Conservation (phyloP, 2,888 invertebrate species). For the Petrophora chlorosata region DNA sequence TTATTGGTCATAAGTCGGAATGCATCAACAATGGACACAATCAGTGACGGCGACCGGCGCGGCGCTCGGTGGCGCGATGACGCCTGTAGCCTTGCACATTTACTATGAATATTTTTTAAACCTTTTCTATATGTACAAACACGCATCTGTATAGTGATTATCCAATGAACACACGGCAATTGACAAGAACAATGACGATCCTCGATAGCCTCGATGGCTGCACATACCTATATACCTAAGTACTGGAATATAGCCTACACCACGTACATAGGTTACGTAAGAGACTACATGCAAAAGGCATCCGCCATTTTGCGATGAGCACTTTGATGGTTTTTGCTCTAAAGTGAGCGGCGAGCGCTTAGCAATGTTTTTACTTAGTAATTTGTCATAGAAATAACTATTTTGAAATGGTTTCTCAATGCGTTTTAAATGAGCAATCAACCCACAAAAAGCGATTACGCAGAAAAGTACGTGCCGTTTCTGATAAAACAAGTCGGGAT, state of each 20-base stretch:
- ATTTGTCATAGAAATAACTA: slow-evolving; percentile 46
- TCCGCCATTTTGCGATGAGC: slow-evolving; percentile 75
- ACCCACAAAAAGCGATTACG: slow-evolving; percentile 42
- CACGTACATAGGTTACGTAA: slow-evolving; percentile 61
- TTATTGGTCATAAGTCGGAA: slow-evolving; percentile 23
- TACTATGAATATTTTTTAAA: slow-evolving; percentile 59
- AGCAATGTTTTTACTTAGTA: slow-evolving; percentile 47
- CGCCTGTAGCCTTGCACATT: slow-evolving; percentile 60
- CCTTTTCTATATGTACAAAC: slow-evolving; percentile 50
- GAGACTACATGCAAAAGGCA: slow-evolving; percentile 54
- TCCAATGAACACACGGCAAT: slow-evolving; percentile 65
- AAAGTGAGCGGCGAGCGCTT: slow-evolving; percentile 62
- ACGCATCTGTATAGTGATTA: slow-evolving; percentile 54
- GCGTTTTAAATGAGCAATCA: slow-evolving; percentile 38
- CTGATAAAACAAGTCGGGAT: slow-evolving; percentile 25
- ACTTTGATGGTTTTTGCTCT: slow-evolving; percentile 64
- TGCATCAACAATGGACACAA: slow-evolving; percentile 33
- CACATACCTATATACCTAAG: slow-evolving; percentile 18
- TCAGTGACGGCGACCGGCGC: slow-evolving; percentile 31
- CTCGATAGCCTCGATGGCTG: slow-evolving; percentile 52
- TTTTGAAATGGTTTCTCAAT: slow-evolving; percentile 46
- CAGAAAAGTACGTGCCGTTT: slow-evolving; percentile 33
- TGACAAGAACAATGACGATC: slow-evolving; percentile 68
- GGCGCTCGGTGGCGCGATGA: slow-evolving; percentile 2
- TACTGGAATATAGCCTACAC: slow-evolving; percentile 42